Percentiles rank a stretch among this genome's conserved stretches.
Evolutionary conservation across 2,888 invertebrate species (phyloP).

Genomic region (Spilarctia lutea): DNA sequence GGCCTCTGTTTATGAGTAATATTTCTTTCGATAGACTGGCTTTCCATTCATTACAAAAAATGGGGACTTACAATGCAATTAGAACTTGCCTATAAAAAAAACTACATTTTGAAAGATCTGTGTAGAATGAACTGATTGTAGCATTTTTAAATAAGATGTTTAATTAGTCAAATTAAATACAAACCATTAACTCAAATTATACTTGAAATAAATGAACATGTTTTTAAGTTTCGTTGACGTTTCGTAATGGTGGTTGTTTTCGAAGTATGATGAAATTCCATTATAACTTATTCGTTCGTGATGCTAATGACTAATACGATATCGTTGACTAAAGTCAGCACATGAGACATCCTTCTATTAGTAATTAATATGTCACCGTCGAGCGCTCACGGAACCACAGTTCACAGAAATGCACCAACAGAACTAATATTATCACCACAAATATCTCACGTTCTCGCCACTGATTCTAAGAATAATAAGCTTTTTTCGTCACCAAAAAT

Average conservation of each 20-base stretch:
- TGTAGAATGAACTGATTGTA: background rate
- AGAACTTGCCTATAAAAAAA: background rate
- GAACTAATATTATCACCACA: conserved; percentile 81
- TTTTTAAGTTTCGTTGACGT: background rate
- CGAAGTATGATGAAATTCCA: conserved; percentile 1
- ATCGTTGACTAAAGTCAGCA: conserved; percentile 31
- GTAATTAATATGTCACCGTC: conserved; percentile 75
- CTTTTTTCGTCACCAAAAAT: conserved; percentile 63
- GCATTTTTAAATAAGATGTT: background rate
- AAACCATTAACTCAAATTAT: conserved; percentile 17
- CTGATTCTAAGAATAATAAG: conserved; percentile 70
- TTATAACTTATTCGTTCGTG: conserved; percentile 32
- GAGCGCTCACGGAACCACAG: conserved; percentile 59
- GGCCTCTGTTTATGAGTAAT: background rate
- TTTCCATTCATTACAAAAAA: background rate
- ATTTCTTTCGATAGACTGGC: background rate
- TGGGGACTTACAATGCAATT: background rate
- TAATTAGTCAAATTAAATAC: background rate
- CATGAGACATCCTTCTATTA: conserved; percentile 65
- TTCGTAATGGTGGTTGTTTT: background rate
- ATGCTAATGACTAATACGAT: conserved; percentile 61
- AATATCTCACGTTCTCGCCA: conserved; percentile 76
- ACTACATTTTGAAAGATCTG: too few relatives aligned
- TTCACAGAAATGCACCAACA: conserved; percentile 74
- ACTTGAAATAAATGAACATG: conserved; percentile 9